phyloP scores from a whole-genome alignment of 2,888 invertebrate species.

The Trichopoda pennipes region DNA sequence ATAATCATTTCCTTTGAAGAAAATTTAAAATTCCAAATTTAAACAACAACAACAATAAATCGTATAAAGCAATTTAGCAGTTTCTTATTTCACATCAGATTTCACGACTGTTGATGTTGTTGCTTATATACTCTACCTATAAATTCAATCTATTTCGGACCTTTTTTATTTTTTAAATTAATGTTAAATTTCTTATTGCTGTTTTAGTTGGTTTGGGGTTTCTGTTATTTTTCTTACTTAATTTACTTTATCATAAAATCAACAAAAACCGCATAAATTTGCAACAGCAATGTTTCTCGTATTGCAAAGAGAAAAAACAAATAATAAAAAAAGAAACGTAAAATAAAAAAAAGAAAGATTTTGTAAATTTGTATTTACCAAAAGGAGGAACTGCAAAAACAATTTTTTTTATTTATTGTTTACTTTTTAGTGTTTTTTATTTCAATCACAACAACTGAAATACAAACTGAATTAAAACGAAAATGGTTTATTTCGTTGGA shows the following conservation, averaged over 20 bases:
- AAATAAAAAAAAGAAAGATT: background rate
- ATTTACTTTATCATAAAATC: conserved; percentile 60
- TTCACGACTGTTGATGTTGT: conserved; percentile 53
- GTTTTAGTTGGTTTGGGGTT: conserved; percentile 42
- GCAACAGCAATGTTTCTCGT: conserved; percentile 54
- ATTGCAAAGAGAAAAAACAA: conserved; percentile 11
- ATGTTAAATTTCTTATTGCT: conserved; percentile 40
- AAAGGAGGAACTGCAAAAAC: conserved; percentile 47
- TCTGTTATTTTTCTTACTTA: conserved; percentile 43
- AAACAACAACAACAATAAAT: conserved; percentile 3
- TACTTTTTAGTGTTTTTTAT: background rate
- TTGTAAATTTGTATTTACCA: conserved; percentile 16
- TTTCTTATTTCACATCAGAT: conserved; percentile 55
- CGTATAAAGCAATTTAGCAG: conserved; percentile 38
- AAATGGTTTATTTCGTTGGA: conserved; percentile 15
- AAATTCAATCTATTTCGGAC: conserved; percentile 34
- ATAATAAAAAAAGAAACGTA: background rate
- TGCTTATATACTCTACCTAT: conserved; percentile 37
- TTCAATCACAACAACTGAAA: conserved; percentile 13
- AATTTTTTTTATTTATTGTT: conserved; percentile 17
- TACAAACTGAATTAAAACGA: conserved; percentile 21
- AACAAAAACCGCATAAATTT: conserved; percentile 64
- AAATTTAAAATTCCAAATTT: conserved; percentile 36
- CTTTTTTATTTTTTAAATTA: conserved; percentile 35
- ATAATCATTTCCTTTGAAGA: conserved; percentile 56